phyloP scores from a whole-genome alignment of 1,140 invertebrate species.

The Apis dorsata region DNA sequence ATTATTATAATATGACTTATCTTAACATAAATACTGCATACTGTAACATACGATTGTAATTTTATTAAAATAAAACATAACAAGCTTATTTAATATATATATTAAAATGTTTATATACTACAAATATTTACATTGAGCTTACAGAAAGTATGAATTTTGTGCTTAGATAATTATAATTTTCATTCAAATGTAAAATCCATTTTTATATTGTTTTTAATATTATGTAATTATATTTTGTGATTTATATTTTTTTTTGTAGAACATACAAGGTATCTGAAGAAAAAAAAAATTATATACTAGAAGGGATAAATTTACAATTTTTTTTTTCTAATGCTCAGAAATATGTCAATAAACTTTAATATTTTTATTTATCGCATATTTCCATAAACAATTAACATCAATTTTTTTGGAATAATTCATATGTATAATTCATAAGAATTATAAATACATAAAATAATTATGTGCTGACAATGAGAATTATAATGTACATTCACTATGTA shows the following conservation, averaged over 20 bases:
- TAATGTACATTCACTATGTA: slow-evolving; percentile 32
- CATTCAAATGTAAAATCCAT: slow-evolving; percentile 40
- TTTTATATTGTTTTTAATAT: slow-evolving; percentile 40
- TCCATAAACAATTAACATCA: slow-evolving; percentile 39
- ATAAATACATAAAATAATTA: slow-evolving; percentile 41
- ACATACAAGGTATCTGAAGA: not conserved
- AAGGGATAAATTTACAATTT: not conserved
- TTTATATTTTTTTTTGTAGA: not conserved
- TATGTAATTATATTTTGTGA: not conserved
- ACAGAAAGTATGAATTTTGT: slow-evolving; percentile 46
- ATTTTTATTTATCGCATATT: not conserved
- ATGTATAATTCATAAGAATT: slow-evolving; percentile 24
- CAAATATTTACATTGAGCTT: slow-evolving; percentile 60
- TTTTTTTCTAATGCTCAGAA: not conserved
- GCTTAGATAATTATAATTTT: slow-evolving; percentile 45
- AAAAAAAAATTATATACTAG: not conserved
- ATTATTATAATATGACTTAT: slow-evolving; percentile 15
- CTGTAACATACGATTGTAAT: slow-evolving; percentile 40
- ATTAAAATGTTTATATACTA: slow-evolving; percentile 55
- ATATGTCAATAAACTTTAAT: not conserved
- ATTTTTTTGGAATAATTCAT: slow-evolving; percentile 50
- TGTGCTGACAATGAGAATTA: slow-evolving; percentile 19
- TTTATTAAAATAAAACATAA: slow-evolving; percentile 52
- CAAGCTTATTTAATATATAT: slow-evolving; percentile 44
- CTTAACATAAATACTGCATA: slow-evolving; percentile 41